Base-by-base conservation (phyloP, 1,140 invertebrate genomes). In the Caenorhabditis latens region DNA sequence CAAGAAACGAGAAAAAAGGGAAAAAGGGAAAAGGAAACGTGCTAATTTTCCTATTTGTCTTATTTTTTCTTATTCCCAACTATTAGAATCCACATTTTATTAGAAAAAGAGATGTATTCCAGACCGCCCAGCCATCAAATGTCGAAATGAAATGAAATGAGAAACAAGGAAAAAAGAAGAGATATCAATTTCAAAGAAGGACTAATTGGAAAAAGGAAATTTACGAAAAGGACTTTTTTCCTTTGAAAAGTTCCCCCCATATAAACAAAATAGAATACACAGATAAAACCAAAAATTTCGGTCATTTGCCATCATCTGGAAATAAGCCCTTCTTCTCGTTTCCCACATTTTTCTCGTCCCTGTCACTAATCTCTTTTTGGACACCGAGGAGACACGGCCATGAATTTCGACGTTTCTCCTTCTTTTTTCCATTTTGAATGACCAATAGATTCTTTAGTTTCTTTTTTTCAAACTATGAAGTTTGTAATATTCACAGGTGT, bases 291-390 rank as follows among this genome's bases (percentile, higher is more conserved):
- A 32, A 32, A 32, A 1, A 32, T 32, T 32, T 2, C 32, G 32
- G 32, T 32, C 32, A 32, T 32, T 32, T 32, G 32, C 32, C 32
- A 32, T 32, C 32, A 32, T 32, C 32, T 32, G 32, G 2, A 43
- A 71, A 71, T 71, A 71, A 71, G 21, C 65, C 65, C 19, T 40
- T 14, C 13, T 21, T 43, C 40, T 46, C 24, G 24, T 63, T 19
- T 19, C 19, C 65, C 16, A 5, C 46, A 9, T 43, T 46, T 16
- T 21, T 13, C 19, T 8, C 46, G 16, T 46, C 42, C 40, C 7
- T 65, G 24, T 65, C 61, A 65, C 61, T 65, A 65, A 65, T 65
- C 61, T 65, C 61, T 40, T 65, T 65, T 40, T 65, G 21, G 21
- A 11, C 6, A 40, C 19, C 16, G 32, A 7, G 24, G 61, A 65